Evolutionary conservation across 2,113 vertebrate genomes (phyloP).

Genomic region (Chrysochloris asiatica): DNA sequence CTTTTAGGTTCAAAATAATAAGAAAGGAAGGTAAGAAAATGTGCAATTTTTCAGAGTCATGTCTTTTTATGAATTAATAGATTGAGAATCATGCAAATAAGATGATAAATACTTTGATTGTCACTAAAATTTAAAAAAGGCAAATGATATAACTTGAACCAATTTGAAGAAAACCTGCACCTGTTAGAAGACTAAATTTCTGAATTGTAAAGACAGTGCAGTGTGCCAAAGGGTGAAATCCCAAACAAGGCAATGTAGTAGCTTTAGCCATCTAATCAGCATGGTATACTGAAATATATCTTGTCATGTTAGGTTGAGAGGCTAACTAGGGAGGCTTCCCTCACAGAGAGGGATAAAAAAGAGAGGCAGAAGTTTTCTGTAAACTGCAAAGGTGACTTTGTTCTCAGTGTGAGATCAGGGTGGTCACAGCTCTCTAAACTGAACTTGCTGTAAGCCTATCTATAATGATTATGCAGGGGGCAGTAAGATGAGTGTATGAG

Average conservation of each 20-base stretch:
- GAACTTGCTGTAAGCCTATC: constrained; percentile 55
- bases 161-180: constrained; percentile 19
- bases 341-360: constrained; percentile 58
- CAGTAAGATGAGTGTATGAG: constrained; percentile 49
- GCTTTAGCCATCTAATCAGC: constrained; percentile 42
- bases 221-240: constrained; percentile 39
- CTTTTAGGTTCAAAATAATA: neutral
- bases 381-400: constrained; percentile 60
- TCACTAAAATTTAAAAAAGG: neutral
- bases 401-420: constrained; percentile 67
- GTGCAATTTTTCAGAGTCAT: neutral
- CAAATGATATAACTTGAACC: neutral
- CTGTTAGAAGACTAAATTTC: neutral
- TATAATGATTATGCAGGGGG: constrained; percentile 40
- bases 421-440: constrained; percentile 42
- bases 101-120: neutral
- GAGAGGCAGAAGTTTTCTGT: constrained; percentile 59
- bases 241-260: constrained; percentile 29
- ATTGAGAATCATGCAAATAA: neutral
- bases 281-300: rapidly evolving
- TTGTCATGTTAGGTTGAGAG: constrained; percentile 58
- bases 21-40: neutral
- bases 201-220: constrained; percentile 42
- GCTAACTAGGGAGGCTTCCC: constrained; percentile 35
- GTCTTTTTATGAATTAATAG: neutral